phyloP scores from a whole-genome alignment of 2,888 invertebrate species.

The Neelides folsomi region DNA sequence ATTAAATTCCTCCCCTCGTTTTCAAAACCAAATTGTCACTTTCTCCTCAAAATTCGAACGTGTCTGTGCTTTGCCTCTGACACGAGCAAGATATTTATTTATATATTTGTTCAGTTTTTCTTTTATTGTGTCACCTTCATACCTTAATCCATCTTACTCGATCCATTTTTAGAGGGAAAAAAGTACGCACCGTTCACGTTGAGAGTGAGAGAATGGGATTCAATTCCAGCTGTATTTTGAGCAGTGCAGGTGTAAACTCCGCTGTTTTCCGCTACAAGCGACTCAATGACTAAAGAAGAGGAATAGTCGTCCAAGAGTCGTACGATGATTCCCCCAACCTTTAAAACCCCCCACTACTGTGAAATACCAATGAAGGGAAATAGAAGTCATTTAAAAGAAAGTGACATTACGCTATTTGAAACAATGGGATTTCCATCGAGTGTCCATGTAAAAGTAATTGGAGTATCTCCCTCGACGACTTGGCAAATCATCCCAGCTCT shows the following conservation, averaged over 20 bases:
- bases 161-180: too few relatives aligned
- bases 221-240: conserved; percentile 70
- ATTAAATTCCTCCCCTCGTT: too few relatives aligned
- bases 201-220: conserved; percentile 61
- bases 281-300: conserved; percentile 70
- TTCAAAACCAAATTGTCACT: too few relatives aligned
- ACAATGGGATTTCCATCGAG: conserved; percentile 67
- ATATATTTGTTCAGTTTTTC: too few relatives aligned
- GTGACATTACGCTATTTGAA: conserved; percentile 5
- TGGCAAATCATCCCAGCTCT: conserved; percentile 79
- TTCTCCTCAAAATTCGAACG: neutral
- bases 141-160: too few relatives aligned
- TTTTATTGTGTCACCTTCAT: too few relatives aligned
- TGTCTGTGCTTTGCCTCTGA: neutral
- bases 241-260: conserved; percentile 83
- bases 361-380: neutral
- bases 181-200: conserved; percentile 60
- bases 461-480: conserved; percentile 81
- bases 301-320: conserved; percentile 59
- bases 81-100: neutral
- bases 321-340: conserved; percentile 31
- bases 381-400: neutral
- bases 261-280: conserved; percentile 68
- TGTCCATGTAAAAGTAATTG: conserved; percentile 81
- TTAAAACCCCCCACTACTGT: neutral